phyloP scores from a whole-genome alignment of 2,888 invertebrate species.

The Cosmia trapezina region DNA sequence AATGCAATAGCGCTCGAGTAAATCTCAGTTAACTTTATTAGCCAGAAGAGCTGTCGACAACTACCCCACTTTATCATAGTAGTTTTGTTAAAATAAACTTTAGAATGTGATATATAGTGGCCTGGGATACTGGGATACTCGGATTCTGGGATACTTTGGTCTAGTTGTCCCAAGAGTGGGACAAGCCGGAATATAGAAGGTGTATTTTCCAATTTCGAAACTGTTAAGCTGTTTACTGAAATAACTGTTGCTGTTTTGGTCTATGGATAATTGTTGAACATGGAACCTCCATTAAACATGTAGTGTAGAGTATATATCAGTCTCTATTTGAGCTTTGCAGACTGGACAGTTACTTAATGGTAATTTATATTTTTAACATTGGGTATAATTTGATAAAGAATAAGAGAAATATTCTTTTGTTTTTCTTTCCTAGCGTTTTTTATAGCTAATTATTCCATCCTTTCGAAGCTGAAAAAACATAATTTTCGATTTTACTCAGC shows the following conservation, averaged over 20 bases:
- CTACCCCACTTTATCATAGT: constrained; percentile 49
- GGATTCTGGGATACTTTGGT: constrained; percentile 4
- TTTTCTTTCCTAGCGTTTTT: not conserved
- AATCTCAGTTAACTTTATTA: constrained; percentile 59
- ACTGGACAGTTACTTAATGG: not conserved
- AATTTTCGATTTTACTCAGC: not conserved
- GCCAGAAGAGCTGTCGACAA: constrained; percentile 41
- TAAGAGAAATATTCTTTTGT: not conserved
- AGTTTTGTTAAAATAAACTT: constrained; percentile 58
- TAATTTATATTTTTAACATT: not conserved
- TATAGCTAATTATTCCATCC: not conserved
- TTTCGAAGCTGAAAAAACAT: not conserved
- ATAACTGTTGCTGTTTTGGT: constrained; percentile 9
- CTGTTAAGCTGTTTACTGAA: constrained; percentile 4
- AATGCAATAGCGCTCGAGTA: constrained; percentile 39
- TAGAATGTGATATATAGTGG: constrained; percentile 42
- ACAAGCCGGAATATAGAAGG: not conserved
- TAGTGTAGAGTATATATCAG: not conserved
- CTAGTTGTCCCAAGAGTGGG: constrained; percentile 30
- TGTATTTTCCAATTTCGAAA: constrained; percentile 7
- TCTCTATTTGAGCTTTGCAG: not conserved
- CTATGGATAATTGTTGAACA: constrained; percentile 22
- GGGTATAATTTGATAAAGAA: not conserved
- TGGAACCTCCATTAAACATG: not conserved
- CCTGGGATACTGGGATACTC: constrained; percentile 13